A percentile compares a stretch with the other conserved stretches of the same genome.
Conservation (phyloP, 2,888 invertebrate species). For the Anarsia innoxiella region DNA sequence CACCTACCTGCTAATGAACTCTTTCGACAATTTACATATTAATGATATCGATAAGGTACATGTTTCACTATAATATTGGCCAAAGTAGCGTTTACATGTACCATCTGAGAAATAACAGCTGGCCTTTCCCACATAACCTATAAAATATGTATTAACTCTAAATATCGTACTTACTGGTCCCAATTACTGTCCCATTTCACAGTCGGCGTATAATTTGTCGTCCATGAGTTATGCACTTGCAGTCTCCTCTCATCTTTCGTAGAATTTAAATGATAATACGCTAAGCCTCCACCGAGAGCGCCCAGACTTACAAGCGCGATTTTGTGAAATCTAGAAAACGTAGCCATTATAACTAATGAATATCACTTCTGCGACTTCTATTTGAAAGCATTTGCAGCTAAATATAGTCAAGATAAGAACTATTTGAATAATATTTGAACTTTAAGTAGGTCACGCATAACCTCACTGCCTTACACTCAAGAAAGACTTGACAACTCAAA, state of each 20-base stretch:
- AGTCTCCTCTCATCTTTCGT: constrained; percentile 54
- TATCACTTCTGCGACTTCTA: too few species aligned
- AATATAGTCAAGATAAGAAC: too few species aligned
- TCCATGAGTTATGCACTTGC: constrained; percentile 79
- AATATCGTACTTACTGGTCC: constrained; percentile 81
- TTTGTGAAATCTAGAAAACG: constrained; percentile 75
- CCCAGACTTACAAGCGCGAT: constrained; percentile 76
- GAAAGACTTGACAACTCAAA: neutral
- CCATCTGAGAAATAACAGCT: too few species aligned
- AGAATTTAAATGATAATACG: constrained; percentile 74
- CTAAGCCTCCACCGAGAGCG: constrained; percentile 78
- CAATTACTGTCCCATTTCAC: constrained; percentile 91
- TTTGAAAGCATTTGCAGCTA: too few species aligned
- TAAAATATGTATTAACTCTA: neutral
- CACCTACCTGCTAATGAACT: too few species aligned
- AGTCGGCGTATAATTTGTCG: constrained; percentile 78
- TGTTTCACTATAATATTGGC: too few species aligned
- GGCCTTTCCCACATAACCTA: constrained; percentile 8
- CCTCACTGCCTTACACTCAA: too few species aligned
- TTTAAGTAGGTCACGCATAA: too few species aligned
- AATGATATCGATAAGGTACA: too few species aligned
- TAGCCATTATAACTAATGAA: constrained; percentile 49
- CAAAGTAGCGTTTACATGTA: too few species aligned
- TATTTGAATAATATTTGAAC: too few species aligned
- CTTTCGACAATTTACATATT: too few species aligned